Conservation (phyloP, 2,888 invertebrate genomes). For the Sympetrum striolatum region DNA sequence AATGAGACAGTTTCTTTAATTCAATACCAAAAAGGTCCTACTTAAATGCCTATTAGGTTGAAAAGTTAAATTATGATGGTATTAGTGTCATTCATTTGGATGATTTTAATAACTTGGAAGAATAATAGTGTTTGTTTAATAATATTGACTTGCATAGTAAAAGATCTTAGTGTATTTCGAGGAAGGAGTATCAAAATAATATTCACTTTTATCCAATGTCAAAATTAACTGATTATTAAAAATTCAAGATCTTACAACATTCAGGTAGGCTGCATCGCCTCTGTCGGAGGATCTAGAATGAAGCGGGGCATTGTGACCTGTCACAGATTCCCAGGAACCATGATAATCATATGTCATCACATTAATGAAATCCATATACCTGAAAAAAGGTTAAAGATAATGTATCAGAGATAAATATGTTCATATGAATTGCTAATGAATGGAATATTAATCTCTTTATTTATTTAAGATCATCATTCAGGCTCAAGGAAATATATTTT, state of each 20-base stretch:
- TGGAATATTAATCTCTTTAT: not conserved
- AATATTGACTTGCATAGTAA: too few relatives aligned
- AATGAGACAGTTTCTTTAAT: not conserved
- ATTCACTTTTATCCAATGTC: too few relatives aligned
- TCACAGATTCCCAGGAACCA: conserved; percentile 69
- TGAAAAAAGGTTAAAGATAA: conserved; percentile 53
- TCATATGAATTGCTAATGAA: not conserved
- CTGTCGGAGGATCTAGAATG: conserved; percentile 57
- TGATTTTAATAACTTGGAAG: too few relatives aligned
- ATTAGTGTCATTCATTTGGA: too few relatives aligned
- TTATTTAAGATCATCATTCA: not conserved
- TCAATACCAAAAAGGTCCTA: not conserved
- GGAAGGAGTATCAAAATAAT: too few relatives aligned
- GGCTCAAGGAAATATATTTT: not conserved
- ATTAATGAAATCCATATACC: conserved; percentile 70
- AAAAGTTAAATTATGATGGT: too few relatives aligned
- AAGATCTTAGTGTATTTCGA: too few relatives aligned
- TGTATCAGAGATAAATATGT: too few relatives aligned
- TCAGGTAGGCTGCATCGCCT: conserved; percentile 25
- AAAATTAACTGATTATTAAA: too few relatives aligned
- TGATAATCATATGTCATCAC: conserved; percentile 80
- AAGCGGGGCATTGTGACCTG: conserved; percentile 74
- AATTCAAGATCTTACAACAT: not conserved
- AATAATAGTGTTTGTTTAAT: too few relatives aligned
- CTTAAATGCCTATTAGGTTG: too few relatives aligned